Evolutionary conservation across 2,113 vertebrate species (phyloP), one percentile per base, ranked within the genome.

Genomic region (Trichechus manatus): DNA sequence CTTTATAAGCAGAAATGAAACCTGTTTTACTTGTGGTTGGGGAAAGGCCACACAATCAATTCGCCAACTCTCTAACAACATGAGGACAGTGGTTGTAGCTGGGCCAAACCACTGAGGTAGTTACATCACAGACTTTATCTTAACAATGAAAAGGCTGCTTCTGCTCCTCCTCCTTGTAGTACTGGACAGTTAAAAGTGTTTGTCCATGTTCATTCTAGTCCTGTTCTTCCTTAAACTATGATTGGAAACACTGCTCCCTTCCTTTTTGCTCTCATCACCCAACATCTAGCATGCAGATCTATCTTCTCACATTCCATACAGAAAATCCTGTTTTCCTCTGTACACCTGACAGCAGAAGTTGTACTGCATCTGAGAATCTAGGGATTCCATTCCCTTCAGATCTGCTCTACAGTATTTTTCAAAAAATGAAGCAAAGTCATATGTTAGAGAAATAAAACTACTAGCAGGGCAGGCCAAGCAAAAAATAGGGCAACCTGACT

Each of bases 1-100:
- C 3, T 94, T 53, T 79, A n/a, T 23, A 79, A 53, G 36, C 39
- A 92, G 75, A 93, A 95, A 89, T 47, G 68, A 96, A 91, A 75
- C n/a, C 4, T 66, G 42, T 17, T 63, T 56, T 61, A 74, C 50
- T 33, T 91, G 56, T 29, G 75, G 53, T 27, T 89, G 20, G 75
- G 36, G 9, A 87, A 96, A 78, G 56, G 77, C 59, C 89, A 91
- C 47, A 14, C 19, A 59, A 59, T 83, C 84, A 94, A 75, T 33
- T 56, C 23, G 74, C 63, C 5, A 36, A 61, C 68, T 82, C 27
- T 39, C 79, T 61, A 77, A 82, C 27, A 70, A 61, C 27, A 66
- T 1, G 13, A 11, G 36, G 50, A 5, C 6, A 79, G 29, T n/a
- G 47, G 15, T 36, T 66, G 36, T 9, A 47, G 36, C 15, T 36